These are phyloP conservation scores for Morphnarchus princeps DNA, from an alignment of 2,113 vertebrate genomes.

Conservation along the genomic window DNA sequence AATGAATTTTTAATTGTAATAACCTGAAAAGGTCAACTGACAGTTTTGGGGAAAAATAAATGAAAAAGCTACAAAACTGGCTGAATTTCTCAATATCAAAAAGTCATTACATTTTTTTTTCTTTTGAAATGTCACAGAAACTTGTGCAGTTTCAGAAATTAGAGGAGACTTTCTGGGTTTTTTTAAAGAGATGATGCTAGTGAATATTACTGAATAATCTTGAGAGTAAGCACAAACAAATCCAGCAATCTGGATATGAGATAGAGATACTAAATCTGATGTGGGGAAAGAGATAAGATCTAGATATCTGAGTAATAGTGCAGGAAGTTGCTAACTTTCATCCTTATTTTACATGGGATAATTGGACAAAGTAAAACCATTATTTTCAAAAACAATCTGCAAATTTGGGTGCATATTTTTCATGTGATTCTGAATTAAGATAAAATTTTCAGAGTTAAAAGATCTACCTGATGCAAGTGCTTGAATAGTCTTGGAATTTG, in stretches of 20 bases:
- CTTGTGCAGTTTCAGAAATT: background rate
- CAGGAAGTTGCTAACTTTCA: background rate
- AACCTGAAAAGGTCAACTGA: background rate
- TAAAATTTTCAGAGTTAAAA: background rate
- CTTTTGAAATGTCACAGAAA: background rate
- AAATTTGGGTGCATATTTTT: background rate
- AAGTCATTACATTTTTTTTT: background rate
- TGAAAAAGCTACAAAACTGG: background rate
- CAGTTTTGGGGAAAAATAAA: background rate
- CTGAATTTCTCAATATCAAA: background rate
- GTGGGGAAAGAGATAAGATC: background rate
- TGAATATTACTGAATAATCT: background rate
- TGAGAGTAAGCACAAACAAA: background rate
- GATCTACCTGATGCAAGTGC: background rate
- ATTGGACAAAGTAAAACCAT: background rate
- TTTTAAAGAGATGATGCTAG: background rate
- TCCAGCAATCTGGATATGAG: background rate
- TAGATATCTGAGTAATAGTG: background rate
- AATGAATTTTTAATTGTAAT: background rate
- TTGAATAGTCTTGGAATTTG: background rate
- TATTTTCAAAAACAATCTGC: background rate
- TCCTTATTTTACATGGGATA: background rate
- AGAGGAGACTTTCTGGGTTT: background rate
- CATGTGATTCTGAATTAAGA: background rate
- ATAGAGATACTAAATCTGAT: background rate